phyloP scores from a whole-genome alignment of 2,797 vertebrate species.

The Natrix natrix region DNA sequence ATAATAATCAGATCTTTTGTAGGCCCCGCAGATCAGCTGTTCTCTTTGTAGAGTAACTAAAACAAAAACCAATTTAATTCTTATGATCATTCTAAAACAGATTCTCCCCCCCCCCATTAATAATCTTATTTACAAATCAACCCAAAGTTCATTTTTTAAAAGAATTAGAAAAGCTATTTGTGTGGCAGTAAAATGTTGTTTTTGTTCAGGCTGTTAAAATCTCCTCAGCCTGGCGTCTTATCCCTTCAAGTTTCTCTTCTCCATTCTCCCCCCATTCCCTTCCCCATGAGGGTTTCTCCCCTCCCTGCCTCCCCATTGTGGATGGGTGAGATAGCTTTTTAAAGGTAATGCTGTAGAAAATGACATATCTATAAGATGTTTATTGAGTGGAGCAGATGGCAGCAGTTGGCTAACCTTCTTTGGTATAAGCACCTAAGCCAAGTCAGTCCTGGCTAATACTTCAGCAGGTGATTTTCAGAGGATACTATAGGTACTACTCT shows the following conservation, averaged over 20 bases:
- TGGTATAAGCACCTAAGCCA: not conserved
- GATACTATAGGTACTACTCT: not conserved
- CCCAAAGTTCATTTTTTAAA: not conserved
- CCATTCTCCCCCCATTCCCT: not conserved
- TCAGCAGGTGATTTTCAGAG: not conserved
- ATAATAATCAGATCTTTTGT: not conserved
- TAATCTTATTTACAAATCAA: not conserved
- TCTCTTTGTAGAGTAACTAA: not conserved
- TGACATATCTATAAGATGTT: not conserved
- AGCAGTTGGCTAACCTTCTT: not conserved
- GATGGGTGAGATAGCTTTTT: not conserved
- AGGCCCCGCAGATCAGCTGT: not conserved
- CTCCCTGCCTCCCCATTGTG: not conserved
- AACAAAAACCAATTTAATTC: not conserved
- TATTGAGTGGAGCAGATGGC: not conserved
- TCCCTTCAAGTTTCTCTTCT: not conserved
- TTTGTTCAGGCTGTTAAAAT: not conserved
- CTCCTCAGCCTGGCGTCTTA: not conserved
- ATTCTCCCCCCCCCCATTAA: not conserved
- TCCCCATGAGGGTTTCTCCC: too few relatives aligned
- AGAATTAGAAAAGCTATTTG: not conserved
- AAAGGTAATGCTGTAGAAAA: constrained; percentile 2
- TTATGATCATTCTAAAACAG: not conserved
- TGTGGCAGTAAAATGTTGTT: not conserved
- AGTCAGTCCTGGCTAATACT: not conserved